phyloP scores from a whole-genome alignment of 2,113 vertebrate genomes.

The Talpa occidentalis region DNA sequence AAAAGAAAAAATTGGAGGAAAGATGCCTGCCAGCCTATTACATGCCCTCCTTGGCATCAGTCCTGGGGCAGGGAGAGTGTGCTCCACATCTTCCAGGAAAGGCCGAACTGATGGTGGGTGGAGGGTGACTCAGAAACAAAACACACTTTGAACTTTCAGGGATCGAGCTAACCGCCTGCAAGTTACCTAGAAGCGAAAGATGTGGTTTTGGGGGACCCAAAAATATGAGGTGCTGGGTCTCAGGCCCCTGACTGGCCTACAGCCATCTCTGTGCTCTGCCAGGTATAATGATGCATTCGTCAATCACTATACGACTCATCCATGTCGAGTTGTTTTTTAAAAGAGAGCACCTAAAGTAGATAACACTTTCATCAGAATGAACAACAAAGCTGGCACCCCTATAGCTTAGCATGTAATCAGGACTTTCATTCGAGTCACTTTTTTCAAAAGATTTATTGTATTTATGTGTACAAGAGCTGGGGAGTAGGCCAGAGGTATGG shows the following conservation, averaged over 20 bases:
- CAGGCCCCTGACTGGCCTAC: rapidly evolving
- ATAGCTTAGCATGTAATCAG: neutral
- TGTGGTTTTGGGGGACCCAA: neutral
- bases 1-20: neutral
- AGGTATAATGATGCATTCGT: neutral
- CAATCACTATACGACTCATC: neutral
- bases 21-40: neutral
- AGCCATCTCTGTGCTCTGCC: neutral
- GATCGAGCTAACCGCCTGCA: neutral
- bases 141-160: neutral
- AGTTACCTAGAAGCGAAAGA: neutral
- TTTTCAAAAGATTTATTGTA: too few relatives aligned
- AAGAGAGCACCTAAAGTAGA: neutral
- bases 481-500: too few relatives aligned
- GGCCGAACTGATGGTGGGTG: neutral
- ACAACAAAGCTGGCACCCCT: neutral
- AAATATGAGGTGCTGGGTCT: neutral
- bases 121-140: neutral
- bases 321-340: neutral
- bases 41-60: neutral
- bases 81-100: neutral
- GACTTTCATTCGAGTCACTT: neutral
- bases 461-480: too few relatives aligned
- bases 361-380: neutral
- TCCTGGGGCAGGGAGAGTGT: neutral